Conservation (phyloP, 2,113 vertebrate genomes). For the Laticauda laticaudata region DNA sequence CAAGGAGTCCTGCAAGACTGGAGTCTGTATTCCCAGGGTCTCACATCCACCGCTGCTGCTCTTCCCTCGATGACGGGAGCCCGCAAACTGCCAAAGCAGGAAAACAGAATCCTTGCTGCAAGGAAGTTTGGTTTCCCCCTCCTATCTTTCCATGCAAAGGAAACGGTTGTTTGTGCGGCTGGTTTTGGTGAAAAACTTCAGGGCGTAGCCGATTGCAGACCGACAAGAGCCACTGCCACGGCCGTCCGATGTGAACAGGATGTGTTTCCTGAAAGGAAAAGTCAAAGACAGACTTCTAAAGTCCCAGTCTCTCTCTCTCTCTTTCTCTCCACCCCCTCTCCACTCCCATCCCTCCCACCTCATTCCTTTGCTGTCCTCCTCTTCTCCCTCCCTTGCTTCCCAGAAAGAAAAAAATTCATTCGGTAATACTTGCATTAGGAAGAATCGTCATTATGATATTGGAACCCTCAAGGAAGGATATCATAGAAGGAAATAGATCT, state of each 20-base stretch:
- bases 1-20: background rate
- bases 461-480: background rate
- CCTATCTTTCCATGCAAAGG: constrained; percentile 67
- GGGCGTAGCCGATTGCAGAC: constrained; percentile 78
- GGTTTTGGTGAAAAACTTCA: constrained; percentile 72
- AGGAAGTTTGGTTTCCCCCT: constrained; percentile 53
- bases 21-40: background rate
- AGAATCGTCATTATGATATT: background rate
- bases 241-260: constrained; percentile 88
- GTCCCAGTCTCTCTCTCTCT: constrained; percentile 55
- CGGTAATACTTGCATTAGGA: background rate
- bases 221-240: constrained; percentile 73
- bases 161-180: constrained; percentile 77
- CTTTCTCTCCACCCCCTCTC: background rate
- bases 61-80: constrained; percentile 6
- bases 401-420: background rate
- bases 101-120: constrained; percentile 50
- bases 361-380: constrained; percentile 37
- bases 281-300: constrained; percentile 67
- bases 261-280: constrained; percentile 96
- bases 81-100: constrained; percentile 33
- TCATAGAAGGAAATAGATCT: background rate
- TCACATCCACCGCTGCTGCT: constrained; percentile 19
- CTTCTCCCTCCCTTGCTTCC: background rate
- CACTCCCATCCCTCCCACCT: constrained; percentile 24